Evolutionary conservation across 1,140 invertebrate species (phyloP).

Genomic region (Lepidurus apus): DNA sequence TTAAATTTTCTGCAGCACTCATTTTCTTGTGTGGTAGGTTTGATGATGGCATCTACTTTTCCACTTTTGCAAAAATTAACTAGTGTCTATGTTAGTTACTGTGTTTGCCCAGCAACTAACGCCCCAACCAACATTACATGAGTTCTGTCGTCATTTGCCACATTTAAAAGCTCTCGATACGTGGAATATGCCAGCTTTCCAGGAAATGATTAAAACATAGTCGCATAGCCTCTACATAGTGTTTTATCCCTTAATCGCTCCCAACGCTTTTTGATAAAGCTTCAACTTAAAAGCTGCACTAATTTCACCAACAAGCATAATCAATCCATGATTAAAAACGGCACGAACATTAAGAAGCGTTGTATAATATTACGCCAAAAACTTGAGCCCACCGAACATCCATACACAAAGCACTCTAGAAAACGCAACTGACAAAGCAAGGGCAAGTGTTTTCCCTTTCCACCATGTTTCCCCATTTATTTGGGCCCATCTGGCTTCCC

Average conservation of each 20-base stretch:
- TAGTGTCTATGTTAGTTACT: neutral
- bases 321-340: neutral
- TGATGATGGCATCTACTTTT: no score
- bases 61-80: neutral
- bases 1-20: conserved; percentile 1
- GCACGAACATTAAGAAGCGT: neutral
- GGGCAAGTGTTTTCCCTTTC: conserved; percentile 18
- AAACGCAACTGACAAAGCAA: conserved; percentile 21
- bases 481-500: neutral
- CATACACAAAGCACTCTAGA: conserved; percentile 13
- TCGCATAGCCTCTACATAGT: neutral
- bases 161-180: neutral
- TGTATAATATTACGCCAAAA: neutral
- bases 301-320: neutral
- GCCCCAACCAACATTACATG: neutral
- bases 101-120: neutral
- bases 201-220: neutral
- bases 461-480: conserved; percentile 1
- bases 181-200: neutral
- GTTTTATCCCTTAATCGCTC: neutral
- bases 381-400: neutral
- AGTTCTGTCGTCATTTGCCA: neutral
- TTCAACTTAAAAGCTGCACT: neutral
- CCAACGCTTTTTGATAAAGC: neutral
- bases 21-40: neutral